phyloP scores from a whole-genome alignment of 1,140 invertebrate species.

The Drosophila truncata region DNA sequence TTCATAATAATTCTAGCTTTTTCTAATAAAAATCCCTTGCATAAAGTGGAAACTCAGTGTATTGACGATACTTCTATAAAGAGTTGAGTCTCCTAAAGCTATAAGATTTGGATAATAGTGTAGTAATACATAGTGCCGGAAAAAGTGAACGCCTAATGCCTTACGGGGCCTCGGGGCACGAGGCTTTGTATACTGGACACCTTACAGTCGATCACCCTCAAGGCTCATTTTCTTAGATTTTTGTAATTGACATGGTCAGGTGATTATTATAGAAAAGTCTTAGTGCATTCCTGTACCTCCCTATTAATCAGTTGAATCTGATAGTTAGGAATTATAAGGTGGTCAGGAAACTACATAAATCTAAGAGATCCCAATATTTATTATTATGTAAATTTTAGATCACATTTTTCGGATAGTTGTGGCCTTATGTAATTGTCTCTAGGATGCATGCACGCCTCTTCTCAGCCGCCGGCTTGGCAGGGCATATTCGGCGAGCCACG shows the following conservation, averaged over 20 bases:
- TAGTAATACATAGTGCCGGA: neutral
- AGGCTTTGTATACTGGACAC: no score
- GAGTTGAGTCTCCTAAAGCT: neutral
- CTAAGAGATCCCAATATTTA: neutral
- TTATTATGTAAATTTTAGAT: neutral
- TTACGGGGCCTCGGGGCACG: no score
- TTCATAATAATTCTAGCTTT: no score
- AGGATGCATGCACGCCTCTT: neutral
- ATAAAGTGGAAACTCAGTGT: neutral
- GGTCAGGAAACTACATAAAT: neutral
- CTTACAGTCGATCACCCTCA: neutral
- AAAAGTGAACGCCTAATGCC: no score
- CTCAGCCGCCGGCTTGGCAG: neutral
- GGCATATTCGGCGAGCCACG: conserved; percentile 2
- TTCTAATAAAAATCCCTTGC: neutral
- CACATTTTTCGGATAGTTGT: neutral
- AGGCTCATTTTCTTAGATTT: neutral
- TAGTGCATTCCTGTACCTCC: neutral
- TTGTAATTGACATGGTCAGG: neutral
- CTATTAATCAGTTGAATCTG: neutral
- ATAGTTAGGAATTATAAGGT: neutral
- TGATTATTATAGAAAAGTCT: neutral
- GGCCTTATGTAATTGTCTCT: neutral
- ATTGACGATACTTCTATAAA: neutral
- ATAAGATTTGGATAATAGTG: no score